Evolutionary conservation across 2,888 invertebrate species (phyloP).

Genomic region (Rotaria magnacalcarata): DNA sequence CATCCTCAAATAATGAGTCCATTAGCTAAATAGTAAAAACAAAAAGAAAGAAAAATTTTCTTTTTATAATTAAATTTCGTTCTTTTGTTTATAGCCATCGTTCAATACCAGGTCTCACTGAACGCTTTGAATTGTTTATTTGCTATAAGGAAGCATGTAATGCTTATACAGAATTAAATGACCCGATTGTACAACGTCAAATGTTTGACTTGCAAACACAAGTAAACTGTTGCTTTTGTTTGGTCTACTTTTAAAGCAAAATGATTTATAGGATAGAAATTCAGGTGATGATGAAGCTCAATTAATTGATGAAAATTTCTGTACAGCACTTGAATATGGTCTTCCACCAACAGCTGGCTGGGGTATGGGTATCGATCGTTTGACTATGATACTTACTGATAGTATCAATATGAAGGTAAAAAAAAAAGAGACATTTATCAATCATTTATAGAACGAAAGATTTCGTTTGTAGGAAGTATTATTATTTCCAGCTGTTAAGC

Average conservation of each 20-base stretch:
- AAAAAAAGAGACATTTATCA: no score
- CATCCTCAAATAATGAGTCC: conserved; percentile 99
- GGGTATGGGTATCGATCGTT: conserved; percentile 93
- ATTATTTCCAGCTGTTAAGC: conserved; percentile 97
- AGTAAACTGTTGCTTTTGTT: conserved; percentile 52
- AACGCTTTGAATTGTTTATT: conserved; percentile 90
- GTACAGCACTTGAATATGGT: conserved; percentile 92
- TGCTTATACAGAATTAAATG: conserved; percentile 98
- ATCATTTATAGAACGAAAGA: conserved; percentile 52
- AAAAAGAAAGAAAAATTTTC: conserved; percentile 45
- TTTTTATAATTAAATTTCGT: background rate
- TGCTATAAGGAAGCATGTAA: conserved; percentile 96
- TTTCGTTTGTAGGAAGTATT: conserved; percentile 75
- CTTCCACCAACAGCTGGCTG: conserved; percentile 96
- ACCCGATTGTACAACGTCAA: conserved; percentile 86
- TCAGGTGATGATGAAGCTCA: conserved; percentile 99
- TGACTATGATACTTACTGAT: conserved; percentile 96
- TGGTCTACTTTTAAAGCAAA: background rate
- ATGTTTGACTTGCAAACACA: conserved; percentile 91
- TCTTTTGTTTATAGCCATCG: conserved; percentile 65
- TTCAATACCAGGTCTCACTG: conserved; percentile 80
- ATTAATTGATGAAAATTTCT: conserved; percentile 90
- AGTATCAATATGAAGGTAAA: conserved; percentile 85
- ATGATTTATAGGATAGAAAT: conserved; percentile 70
- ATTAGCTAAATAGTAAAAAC: conserved; percentile 79